phyloP scores from a whole-genome alignment of 2,888 invertebrate species.

The Pyrrhosoma nymphula region DNA sequence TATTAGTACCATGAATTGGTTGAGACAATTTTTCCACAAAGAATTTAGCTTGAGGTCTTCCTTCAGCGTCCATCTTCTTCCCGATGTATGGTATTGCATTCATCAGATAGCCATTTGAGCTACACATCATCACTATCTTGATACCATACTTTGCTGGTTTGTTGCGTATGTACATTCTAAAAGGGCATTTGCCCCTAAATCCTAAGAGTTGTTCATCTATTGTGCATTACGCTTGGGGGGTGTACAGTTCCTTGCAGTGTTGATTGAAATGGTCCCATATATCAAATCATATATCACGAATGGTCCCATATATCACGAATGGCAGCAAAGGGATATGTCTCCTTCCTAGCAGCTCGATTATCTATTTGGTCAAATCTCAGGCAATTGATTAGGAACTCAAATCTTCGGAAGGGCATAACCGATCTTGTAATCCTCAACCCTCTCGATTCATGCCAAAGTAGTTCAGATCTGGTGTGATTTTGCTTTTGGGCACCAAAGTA shows the following conservation, averaged over 20 bases:
- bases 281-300: no score
- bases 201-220: slow-evolving; percentile 31
- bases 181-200: not conserved
- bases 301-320: not conserved
- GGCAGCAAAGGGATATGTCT: not conserved
- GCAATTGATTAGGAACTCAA: not conserved
- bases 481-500: not conserved
- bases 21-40: not conserved
- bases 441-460: not conserved
- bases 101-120: not conserved
- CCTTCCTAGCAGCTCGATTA: not conserved
- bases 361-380: not conserved
- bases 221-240: not conserved
- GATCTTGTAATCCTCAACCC: not conserved
- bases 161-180: slow-evolving; percentile 6
- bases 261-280: no score
- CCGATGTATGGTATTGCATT: not conserved
- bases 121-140: slow-evolving; percentile 35
- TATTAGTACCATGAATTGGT: not conserved
- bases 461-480: not conserved
- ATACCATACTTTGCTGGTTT: slow-evolving; percentile 36
- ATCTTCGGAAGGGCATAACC: not conserved
- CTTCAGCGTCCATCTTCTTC: not conserved
- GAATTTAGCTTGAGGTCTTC: not conserved
- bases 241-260: not conserved